Evolutionary conservation across 2,113 vertebrate species (phyloP).

Genomic region (Orthonyx spaldingii): DNA sequence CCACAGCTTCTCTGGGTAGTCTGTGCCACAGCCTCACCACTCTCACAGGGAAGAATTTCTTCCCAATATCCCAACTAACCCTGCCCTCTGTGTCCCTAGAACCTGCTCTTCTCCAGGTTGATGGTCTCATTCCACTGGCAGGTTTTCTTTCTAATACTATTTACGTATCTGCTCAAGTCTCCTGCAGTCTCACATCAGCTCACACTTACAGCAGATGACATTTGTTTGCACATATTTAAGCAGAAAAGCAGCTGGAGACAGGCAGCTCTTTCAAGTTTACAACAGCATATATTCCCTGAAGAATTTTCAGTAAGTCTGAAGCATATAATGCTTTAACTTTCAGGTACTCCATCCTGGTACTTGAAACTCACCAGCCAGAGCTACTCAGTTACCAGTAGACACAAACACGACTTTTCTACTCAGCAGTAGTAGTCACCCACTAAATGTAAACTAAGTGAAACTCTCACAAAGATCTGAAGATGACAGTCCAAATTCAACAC

Average conservation of each 20-base stretch:
- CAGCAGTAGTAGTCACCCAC: background rate
- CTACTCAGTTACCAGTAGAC: background rate
- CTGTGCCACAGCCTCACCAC: background rate
- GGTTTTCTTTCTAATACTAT: background rate
- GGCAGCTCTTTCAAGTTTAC: background rate
- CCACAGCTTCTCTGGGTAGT: background rate
- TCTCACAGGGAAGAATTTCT: background rate
- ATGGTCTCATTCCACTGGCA: background rate
- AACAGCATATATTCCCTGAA: background rate
- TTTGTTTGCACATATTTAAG: background rate
- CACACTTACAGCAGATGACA: background rate
- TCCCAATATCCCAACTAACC: background rate
- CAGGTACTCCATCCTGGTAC: background rate
- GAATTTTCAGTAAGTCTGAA: background rate
- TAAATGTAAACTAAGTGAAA: background rate
- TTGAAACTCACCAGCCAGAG: background rate
- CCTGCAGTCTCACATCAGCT: background rate
- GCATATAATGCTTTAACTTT: background rate
- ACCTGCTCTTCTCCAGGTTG: background rate
- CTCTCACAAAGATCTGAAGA: background rate
- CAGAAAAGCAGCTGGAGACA: background rate
- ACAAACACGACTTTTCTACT: background rate
- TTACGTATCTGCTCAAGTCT: accelerated
- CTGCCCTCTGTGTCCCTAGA: background rate
- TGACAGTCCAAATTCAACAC: background rate